These are phyloP conservation scores for Hydriomena furcata DNA, from an alignment of 2,888 invertebrate genomes.

Conservation along the genomic window DNA sequence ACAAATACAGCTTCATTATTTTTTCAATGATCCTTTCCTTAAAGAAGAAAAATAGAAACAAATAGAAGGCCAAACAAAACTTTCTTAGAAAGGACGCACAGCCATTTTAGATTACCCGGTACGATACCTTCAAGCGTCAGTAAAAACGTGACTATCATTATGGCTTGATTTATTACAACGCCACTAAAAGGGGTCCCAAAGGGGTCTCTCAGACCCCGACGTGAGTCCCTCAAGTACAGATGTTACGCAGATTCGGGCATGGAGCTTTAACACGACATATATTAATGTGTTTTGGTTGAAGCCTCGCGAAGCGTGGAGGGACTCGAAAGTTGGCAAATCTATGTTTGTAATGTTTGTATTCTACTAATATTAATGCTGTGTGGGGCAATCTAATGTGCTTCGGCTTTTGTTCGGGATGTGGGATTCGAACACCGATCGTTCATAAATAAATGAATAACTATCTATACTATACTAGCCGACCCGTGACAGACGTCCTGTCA, in stretches of 20 bases:
- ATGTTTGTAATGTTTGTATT: no score
- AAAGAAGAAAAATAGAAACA: background rate
- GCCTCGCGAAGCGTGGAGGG: conserved; percentile 1
- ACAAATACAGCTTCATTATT: no score
- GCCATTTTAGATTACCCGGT: conserved; percentile 23
- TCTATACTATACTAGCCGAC: no score
- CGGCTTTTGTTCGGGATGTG: no score
- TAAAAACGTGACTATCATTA: conserved; percentile 63
- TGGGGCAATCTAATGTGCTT: no score
- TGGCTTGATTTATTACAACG: conserved; percentile 51
- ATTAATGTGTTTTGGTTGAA: conserved; percentile 51
- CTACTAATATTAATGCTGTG: no score
- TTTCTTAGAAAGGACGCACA: background rate
- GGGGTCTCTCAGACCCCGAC: conserved; percentile 37
- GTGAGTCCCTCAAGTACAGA: conserved; percentile 45
- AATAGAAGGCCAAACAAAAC: background rate
- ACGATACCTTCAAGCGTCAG: conserved; percentile 34
- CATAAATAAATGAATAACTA: no score
- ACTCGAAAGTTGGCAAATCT: background rate
- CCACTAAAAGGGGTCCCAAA: conserved; percentile 48
- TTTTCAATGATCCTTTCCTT: no score
- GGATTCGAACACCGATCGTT: no score
- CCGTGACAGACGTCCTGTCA: no score
- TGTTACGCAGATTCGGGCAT: conserved; percentile 46
- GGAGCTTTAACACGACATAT: conserved; percentile 48